Conservation (phyloP, 2,888 invertebrate species). For the Thereva nobilitata region DNA sequence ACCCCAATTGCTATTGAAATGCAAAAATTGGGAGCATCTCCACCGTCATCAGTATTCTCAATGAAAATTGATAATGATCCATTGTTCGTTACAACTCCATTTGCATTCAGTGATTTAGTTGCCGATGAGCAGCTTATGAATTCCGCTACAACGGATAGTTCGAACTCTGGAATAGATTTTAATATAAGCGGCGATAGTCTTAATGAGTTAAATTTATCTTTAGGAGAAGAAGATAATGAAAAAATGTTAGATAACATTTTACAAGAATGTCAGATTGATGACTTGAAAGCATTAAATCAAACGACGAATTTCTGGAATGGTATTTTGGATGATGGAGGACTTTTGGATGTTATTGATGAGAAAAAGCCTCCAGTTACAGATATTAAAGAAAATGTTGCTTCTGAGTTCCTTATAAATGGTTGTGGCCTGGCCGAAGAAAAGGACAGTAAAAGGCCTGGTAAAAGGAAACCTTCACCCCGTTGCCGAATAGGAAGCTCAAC, state of each 20-base stretch:
- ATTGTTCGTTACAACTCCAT: constrained; percentile 51
- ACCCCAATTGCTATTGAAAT: constrained; percentile 55
- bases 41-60: constrained; percentile 40
- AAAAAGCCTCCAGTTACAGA: constrained; percentile 22
- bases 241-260: constrained; percentile 58
- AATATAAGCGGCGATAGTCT: constrained; percentile 57
- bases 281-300: constrained; percentile 56
- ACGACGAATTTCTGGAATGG: constrained; percentile 58
- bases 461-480: constrained; percentile 40
- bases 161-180: constrained; percentile 52
- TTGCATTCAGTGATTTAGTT: constrained; percentile 55
- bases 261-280: constrained; percentile 58
- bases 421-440: constrained; percentile 35
- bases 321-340: constrained; percentile 54
- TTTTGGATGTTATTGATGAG: constrained; percentile 53
- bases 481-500: constrained; percentile 32
- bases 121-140: constrained; percentile 51
- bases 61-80: constrained; percentile 41
- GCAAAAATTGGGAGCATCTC: constrained; percentile 46
- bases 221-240: constrained; percentile 56
- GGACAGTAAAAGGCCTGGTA: constrained; percentile 30
- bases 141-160: constrained; percentile 41
- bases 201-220: constrained; percentile 53
- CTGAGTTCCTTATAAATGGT: constrained; percentile 25
- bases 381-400: constrained; percentile 2